Conservation (phyloP, 37 sponge, comb jelly and placozoan species). For the Cliona cf. orientalis region DNA sequence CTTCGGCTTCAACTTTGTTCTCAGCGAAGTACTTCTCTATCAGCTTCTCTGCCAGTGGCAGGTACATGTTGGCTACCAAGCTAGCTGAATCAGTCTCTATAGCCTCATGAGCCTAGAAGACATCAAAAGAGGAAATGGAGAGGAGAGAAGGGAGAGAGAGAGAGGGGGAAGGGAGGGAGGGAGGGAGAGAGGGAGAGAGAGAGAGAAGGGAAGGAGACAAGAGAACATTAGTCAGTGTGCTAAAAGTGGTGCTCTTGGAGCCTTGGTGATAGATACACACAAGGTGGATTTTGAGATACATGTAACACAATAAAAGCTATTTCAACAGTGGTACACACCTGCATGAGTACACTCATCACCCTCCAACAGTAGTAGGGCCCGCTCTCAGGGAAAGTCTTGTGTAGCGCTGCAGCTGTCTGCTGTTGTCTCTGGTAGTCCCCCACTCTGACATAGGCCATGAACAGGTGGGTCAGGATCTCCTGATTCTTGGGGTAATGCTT, state of each 20-base stretch:
- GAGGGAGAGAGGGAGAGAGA: not conserved
- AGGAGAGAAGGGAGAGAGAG: not conserved
- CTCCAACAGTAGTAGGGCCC: constrained; percentile 97
- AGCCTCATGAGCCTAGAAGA: constrained; percentile 17
- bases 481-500: constrained; percentile 80
- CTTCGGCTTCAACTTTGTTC: constrained; percentile 76
- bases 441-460: constrained; percentile 95
- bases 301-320: no score
- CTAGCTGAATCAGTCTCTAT: not conserved
- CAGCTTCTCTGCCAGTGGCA: constrained; percentile 89
- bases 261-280: no score
- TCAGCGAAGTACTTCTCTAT: constrained; percentile 76
- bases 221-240: not conserved
- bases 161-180: not conserved
- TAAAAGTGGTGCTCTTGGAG: no score
- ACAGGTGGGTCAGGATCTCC: constrained; percentile 91
- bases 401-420: constrained; percentile 74
- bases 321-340: no score
- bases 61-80: constrained; percentile 28
- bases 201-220: not conserved
- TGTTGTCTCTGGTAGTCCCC: constrained; percentile 93
- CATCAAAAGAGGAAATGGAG: not conserved
- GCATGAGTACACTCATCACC: constrained; percentile 96
- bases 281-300: no score
- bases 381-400: constrained; percentile 79